Percentiles rank a stretch among this genome's conserved stretches.
Evolutionary conservation across 2,113 vertebrate genomes (phyloP).

Genomic region (Sorex fumeus): DNA sequence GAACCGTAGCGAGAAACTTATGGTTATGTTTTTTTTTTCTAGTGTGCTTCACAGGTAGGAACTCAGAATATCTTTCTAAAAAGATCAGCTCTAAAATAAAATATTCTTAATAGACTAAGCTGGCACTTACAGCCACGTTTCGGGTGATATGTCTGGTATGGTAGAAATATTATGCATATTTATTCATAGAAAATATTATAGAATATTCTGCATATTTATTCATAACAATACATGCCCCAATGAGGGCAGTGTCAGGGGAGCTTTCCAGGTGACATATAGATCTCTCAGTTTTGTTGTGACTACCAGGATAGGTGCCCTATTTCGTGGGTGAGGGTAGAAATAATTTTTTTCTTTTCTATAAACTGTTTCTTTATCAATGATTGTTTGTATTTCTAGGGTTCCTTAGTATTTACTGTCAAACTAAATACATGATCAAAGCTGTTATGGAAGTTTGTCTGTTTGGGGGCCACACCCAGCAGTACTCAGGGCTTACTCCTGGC

Average conservation of each 20-base stretch:
- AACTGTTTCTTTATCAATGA: neutral
- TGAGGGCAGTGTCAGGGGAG: neutral
- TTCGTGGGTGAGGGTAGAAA: neutral
- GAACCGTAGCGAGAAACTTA: neutral
- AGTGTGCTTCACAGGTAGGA: constrained; percentile 16
- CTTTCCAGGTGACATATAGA: rapidly evolving
- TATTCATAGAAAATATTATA: neutral
- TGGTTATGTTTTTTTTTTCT: neutral
- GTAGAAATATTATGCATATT: neutral
- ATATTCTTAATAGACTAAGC: constrained; percentile 6
- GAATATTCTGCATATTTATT: neutral
- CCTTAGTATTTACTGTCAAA: neutral
- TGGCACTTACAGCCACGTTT: neutral
- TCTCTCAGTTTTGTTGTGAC: neutral
- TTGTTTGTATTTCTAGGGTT: neutral
- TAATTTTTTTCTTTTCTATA: neutral
- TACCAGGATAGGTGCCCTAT: neutral
- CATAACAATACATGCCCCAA: neutral
- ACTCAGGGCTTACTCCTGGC: too few species aligned
- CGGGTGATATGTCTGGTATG: neutral
- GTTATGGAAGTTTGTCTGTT: neutral
- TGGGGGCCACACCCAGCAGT: too few species aligned
- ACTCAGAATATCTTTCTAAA: neutral
- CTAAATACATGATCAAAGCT: neutral
- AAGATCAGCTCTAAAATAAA: constrained; percentile 30